Evolutionary conservation across 53 echinoderm and acorn worm genomes (phyloP), one percentile per base, ranked within the genome.

Genomic region (Holothuria scabra): DNA sequence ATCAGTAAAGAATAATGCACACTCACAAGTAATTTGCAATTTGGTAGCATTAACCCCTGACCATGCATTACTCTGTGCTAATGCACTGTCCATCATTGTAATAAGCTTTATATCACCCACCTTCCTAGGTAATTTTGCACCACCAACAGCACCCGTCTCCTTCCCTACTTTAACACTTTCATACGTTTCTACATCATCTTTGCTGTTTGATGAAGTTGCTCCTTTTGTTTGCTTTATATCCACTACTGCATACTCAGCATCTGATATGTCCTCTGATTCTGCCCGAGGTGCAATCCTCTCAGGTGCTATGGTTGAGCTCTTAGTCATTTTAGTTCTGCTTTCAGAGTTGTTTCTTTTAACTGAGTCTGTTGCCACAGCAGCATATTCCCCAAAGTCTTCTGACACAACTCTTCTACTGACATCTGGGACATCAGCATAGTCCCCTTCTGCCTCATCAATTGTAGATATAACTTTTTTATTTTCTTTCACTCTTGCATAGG

Each of bases 401-500:
- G 78, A 31, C 56, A 58, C 31, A 58, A 56, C 32, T 33, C 78
- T 24, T 5, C 78, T 29, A 2, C 78, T 30, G 1, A 83, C 64
- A 24, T 88, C 88, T 9, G 68, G 56, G 16, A 88, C 88, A n/a
- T 46, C 75, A 8, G 88, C 88, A 18, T 88, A 88, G 57, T 78
- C 78, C 0, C 78, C 34, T n/a, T 78, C 78, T 28, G 83, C 55
- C 37, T 88, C 83, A 19, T 63, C 65, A 23, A 34, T 76, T 20
- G 21, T 55, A 38, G 66, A 32, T n/a, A 68, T 81, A 25, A 21
- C 59, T 25, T 31, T 82, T 24, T 89, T 87, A 20, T 80, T 79
- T 59, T 56, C 68, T 20, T 85, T 67, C 5, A 92, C 89, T 67
- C 56, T 69, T 29, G 89, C 84, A 23, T 92, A 92, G 20, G 89